phyloP scores from a whole-genome alignment of 2,888 invertebrate species.

The Sarcophaga rosellei region DNA sequence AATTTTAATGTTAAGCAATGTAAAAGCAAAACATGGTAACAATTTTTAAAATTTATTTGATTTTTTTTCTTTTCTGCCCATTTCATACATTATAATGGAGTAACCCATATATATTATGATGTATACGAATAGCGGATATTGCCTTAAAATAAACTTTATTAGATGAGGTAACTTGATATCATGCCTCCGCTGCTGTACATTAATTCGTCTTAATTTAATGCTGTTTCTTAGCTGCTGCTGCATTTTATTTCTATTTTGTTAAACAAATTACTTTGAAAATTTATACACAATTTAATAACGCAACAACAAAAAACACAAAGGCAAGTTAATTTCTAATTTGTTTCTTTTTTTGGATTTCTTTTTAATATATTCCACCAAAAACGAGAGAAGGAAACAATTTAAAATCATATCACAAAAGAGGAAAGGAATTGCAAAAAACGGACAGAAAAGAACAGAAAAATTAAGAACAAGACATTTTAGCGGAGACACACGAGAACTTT shows the following conservation, averaged over 20 bases:
- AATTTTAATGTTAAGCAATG: too few species aligned
- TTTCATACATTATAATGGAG: too few species aligned
- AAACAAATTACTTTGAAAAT: conserved; percentile 26
- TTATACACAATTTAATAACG: conserved; percentile 19
- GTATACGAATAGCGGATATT: too few species aligned
- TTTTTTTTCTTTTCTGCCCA: too few species aligned
- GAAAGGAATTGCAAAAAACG: not conserved
- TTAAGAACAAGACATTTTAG: not conserved
- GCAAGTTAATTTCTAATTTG: too few species aligned
- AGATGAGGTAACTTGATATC: not conserved
- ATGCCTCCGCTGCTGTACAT: not conserved
- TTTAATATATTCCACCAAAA: not conserved
- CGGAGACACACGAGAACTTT: not conserved
- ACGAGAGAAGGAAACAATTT: not conserved
- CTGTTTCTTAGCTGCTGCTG: not conserved
- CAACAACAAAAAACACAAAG: too few species aligned
- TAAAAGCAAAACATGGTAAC: too few species aligned
- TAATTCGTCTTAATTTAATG: conserved; percentile 26
- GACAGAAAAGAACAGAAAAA: not conserved
- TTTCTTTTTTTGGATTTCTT: not conserved
- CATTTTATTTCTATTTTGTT: conserved; percentile 11
- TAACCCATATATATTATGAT: too few species aligned
- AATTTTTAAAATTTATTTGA: too few species aligned
- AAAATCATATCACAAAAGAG: too few species aligned
- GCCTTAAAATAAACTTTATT: too few species aligned